Percentiles rank a stretch among this genome's conserved stretches.
Conservation (phyloP, 2,113 vertebrate genomes). For the Mormyrus iriodes region DNA sequence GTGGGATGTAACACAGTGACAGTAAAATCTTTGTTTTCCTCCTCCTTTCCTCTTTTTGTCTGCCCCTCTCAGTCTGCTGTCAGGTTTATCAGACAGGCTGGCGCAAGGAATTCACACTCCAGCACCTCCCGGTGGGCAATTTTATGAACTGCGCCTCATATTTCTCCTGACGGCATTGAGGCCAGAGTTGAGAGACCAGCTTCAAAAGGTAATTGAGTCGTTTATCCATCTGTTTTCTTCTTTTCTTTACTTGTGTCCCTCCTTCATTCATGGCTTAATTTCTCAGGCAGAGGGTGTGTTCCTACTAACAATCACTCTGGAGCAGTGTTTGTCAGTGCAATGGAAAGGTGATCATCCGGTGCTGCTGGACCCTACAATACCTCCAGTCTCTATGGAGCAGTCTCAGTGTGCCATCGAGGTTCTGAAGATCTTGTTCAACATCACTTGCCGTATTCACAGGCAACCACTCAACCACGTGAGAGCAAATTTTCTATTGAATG, state of each 20-base stretch:
- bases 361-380: conserved; percentile 22
- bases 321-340: conserved; percentile 40
- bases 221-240: not conserved
- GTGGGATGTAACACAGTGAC: not conserved
- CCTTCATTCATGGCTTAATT: not conserved
- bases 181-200: conserved; percentile 39
- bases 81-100: conserved; percentile 36
- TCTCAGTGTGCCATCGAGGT: conserved; percentile 46
- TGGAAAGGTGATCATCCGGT: conserved; percentile 43
- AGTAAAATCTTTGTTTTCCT: not conserved
- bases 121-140: conserved; percentile 35
- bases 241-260: not conserved
- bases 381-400: conserved; percentile 37
- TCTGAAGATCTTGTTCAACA: conserved; percentile 52
- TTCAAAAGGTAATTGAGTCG: conserved; percentile 27
- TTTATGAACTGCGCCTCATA: conserved; percentile 47
- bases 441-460: conserved; percentile 44
- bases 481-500: not conserved
- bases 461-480: conserved; percentile 48
- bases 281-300: conserved; percentile 41
- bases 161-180: conserved; percentile 49
- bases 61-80: conserved; percentile 31
- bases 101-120: conserved; percentile 24
- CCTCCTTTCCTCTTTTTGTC: not conserved
- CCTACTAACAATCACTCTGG: conserved; percentile 40